A percentile compares a stretch with the other conserved stretches of the same genome.
Conservation (phyloP, 2,888 invertebrate genomes). For the Drosophila setosimentum region DNA sequence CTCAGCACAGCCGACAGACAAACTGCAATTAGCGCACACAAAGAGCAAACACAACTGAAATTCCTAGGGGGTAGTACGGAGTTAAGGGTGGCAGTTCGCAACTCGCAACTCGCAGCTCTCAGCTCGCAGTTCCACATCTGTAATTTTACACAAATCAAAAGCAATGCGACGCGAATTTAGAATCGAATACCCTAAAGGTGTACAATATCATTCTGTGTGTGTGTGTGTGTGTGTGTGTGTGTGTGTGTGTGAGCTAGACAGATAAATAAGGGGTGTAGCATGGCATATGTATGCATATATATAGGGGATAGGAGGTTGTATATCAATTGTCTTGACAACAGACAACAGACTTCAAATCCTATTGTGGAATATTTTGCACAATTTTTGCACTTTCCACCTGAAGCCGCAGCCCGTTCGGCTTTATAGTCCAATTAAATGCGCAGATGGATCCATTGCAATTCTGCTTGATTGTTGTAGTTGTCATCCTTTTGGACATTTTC, state of each 20-base stretch:
- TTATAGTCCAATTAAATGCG: slow-evolving; percentile 73
- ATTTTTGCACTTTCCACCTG: slow-evolving; percentile 44
- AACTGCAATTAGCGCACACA: slow-evolving; percentile 71
- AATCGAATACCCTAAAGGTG: slow-evolving; percentile 35
- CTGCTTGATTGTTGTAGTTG: slow-evolving; percentile 30
- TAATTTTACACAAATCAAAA: slow-evolving; percentile 68
- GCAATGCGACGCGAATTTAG: slow-evolving; percentile 53
- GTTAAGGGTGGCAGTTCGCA: slow-evolving; percentile 27
- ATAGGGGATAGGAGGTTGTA: slow-evolving; percentile 20
- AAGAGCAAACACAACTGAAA: slow-evolving; percentile 59
- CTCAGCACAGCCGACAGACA: slow-evolving; percentile 45
- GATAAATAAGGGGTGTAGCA: slow-evolving; percentile 17
- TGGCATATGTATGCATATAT: background rate
- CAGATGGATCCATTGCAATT: slow-evolving; percentile 28
- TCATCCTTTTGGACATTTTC: slow-evolving; percentile 17
- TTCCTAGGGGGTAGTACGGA: slow-evolving; percentile 18
- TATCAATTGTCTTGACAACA: slow-evolving; percentile 74
- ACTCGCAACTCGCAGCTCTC: slow-evolving; percentile 1
- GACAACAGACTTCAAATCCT: slow-evolving; percentile 42
- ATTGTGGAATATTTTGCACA: slow-evolving; percentile 50
- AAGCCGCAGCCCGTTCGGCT: slow-evolving; percentile 34
- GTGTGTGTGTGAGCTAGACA: slow-evolving; percentile 21
- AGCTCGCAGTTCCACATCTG: slow-evolving; percentile 34
- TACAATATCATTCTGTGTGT: background rate
- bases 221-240: slow-evolving; percentile 2